Base-by-base conservation (phyloP, 2,888 invertebrate species). In the Phoenoteleia sp. region DNA sequence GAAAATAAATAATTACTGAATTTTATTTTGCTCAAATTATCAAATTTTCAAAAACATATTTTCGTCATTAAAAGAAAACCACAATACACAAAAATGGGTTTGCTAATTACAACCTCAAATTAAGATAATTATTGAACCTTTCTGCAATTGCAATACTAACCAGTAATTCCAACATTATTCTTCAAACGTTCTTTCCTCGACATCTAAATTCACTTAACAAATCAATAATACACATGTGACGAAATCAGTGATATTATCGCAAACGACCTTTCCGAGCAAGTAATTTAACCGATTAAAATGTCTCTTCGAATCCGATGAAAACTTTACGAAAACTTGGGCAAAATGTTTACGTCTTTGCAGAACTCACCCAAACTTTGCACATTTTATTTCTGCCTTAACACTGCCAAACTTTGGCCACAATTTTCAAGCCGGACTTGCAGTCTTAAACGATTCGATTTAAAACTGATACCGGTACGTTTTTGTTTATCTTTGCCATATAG, bases 261-360 rank as follows among this genome's bases (percentile, higher is more conserved):
- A 54, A 54, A 69, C 69, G 21, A 17, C 19, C 21, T n/a, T n/a
- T 13, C 7, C 23, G 15, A 21, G 39, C 45, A 71, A 33, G 58
- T 58, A 58, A 71, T 58, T 58, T 33, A 23, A 15, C 15, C 69
- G 56, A 71, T 71, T 56, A 71, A 71, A 71, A 45, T 45, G 29
- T 71, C 29, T 7, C 27, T 27, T 11, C 27, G 42, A 33, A 52
- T 49, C 19, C 9, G 1, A 21, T 42, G 17, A 39, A 56, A 72
- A 58, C 47, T 72, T 72, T 45, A 33, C 25, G 45, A 33, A 72
- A 58, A 58, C 21, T 36, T 42, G 7, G 17, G 7, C 29, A 13
- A 52, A 49, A 67, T 33, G 52, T 23, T 33, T 47, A 74, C 60
- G 27, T 49, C 60, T 49, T 52, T 36, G 25, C 52, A 29, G 71